Evolutionary conservation across 2,113 vertebrate species (phyloP).

Genomic region (Pyrgilauda ruficollis): DNA sequence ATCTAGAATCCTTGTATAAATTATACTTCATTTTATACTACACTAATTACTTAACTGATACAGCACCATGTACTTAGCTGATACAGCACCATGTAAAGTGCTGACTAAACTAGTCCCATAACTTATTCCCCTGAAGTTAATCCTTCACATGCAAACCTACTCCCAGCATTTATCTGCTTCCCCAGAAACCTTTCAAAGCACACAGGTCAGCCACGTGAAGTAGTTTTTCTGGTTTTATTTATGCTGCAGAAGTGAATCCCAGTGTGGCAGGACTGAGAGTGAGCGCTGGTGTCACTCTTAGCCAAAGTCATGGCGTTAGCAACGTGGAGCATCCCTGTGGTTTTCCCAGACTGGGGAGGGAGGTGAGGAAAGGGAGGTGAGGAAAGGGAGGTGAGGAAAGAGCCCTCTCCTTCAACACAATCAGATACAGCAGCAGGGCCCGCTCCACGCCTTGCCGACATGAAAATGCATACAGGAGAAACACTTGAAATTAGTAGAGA

Average conservation of each 20-base stretch:
- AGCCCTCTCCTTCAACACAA: background rate
- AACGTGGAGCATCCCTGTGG: rapidly evolving
- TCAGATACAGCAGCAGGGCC: background rate
- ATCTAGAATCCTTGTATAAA: background rate
- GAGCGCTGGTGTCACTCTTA: background rate
- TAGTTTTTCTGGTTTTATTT: background rate
- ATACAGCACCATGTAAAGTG: background rate
- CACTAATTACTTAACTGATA: background rate
- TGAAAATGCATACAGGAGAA: background rate
- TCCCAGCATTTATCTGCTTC: background rate
- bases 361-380: background rate
- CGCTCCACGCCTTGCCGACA: background rate
- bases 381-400: background rate
- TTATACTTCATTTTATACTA: background rate
- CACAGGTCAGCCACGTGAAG: rapidly evolving
- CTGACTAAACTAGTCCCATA: background rate
- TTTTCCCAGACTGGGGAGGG: background rate
- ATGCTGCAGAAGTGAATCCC: background rate
- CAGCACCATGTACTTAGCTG: background rate
- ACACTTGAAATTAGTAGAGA: background rate
- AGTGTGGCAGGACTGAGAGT: background rate
- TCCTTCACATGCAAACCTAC: background rate
- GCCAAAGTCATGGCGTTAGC: background rate
- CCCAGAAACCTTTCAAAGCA: background rate
- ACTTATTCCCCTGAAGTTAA: background rate